A percentile compares a stretch with the other conserved stretches of the same genome.
These are phyloP conservation scores for Mystacides longicornis DNA, from an alignment of 2,888 invertebrate species.

Conservation along the genomic window DNA sequence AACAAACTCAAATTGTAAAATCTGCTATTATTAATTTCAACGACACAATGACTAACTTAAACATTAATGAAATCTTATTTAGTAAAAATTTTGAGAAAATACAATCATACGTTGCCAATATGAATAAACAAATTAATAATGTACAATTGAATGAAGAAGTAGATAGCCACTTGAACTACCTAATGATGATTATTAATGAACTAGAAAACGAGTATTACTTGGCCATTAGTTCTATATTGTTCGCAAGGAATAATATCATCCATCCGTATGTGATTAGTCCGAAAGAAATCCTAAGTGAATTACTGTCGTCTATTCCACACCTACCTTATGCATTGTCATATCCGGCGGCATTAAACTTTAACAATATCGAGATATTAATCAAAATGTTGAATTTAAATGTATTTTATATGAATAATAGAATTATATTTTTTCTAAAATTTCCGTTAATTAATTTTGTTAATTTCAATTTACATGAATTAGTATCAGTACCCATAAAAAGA, in stretches of 20 bases:
- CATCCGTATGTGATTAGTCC: conserved; percentile 25
- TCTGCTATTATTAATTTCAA: conserved; percentile 25
- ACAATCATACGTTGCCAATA: conserved; percentile 15
- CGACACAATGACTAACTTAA: conserved; percentile 21
- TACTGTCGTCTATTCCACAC: background rate
- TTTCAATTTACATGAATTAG: conserved; percentile 1
- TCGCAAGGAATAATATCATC: conserved; percentile 22
- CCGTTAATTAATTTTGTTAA: conserved; percentile 6
- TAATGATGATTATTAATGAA: conserved; percentile 21
- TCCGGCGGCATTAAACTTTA: background rate
- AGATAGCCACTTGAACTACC: conserved; percentile 19
- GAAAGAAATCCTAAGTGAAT: conserved; percentile 3
- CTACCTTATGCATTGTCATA: background rate
- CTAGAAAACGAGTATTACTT: conserved; percentile 18
- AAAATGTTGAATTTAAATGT: background rate
- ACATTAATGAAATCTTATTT: conserved; percentile 23
- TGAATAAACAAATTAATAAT: conserved; percentile 3
- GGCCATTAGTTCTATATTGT: conserved; percentile 20
- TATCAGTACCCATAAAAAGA: conserved; percentile 3
- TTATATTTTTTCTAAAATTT: conserved; percentile 3
- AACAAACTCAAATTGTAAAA: conserved; percentile 24
- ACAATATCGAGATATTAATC: conserved; percentile 3
- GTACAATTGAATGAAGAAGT: conserved; percentile 6
- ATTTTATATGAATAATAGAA: background rate
- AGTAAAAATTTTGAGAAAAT: conserved; percentile 22